These are phyloP conservation scores for Asarcornis scutulata DNA, from an alignment of 2,113 vertebrate genomes.

Conservation along the genomic window DNA sequence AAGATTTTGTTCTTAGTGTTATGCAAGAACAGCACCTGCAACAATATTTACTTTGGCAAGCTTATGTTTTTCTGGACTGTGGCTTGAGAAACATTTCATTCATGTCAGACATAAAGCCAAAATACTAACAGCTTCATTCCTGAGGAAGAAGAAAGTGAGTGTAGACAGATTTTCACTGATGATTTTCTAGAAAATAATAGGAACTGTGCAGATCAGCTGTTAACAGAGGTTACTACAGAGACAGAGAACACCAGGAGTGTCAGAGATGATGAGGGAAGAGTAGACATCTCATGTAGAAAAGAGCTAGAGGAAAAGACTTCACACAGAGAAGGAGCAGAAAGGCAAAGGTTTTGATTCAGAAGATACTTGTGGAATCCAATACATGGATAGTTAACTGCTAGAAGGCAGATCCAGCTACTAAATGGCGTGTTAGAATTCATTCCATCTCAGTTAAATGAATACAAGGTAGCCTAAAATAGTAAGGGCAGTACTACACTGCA, in stretches of 20 bases:
- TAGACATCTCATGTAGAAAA: background rate
- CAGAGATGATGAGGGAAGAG: background rate
- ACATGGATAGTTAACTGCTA: background rate
- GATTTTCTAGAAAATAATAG: background rate
- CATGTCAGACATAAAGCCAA: background rate
- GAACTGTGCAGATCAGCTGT: background rate
- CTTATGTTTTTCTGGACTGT: background rate
- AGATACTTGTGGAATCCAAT: background rate
- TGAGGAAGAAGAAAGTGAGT: background rate
- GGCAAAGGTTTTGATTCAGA: background rate
- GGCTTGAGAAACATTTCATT: background rate
- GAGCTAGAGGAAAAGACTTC: background rate
- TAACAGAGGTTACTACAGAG: background rate
- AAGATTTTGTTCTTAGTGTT: background rate
- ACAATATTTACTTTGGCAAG: conserved; percentile 3
- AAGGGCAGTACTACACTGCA: background rate
- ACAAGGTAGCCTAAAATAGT: background rate
- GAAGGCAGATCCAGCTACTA: background rate
- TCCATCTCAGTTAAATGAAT: background rate
- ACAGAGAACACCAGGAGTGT: background rate
- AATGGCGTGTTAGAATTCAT: background rate
- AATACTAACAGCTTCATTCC: background rate
- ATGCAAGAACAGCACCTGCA: background rate
- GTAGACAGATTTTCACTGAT: background rate
- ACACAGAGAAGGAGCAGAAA: background rate